phyloP scores from a whole-genome alignment of 2,888 invertebrate species.

The Drosophila stalkeri region DNA sequence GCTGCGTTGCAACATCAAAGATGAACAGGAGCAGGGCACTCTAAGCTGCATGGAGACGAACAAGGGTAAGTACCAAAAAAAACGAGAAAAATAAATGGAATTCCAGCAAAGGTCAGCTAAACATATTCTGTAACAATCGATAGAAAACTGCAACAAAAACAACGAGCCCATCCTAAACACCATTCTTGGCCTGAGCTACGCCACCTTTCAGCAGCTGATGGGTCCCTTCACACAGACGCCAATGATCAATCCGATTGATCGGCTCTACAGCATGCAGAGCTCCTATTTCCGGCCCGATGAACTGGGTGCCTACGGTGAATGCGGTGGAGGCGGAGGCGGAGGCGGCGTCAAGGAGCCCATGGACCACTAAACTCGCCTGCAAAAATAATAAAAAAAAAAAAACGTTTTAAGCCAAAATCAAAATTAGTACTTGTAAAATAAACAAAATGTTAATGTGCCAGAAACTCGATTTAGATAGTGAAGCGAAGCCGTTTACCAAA shows the following conservation, averaged over 20 bases:
- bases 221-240: conserved; percentile 85
- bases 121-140: not conserved
- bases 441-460: conserved; percentile 70
- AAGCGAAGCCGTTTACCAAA: conserved; percentile 1
- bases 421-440: conserved; percentile 82
- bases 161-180: conserved; percentile 84
- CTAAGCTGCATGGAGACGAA: conserved; percentile 84
- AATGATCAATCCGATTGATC: conserved; percentile 88
- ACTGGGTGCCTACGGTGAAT: conserved; percentile 81
- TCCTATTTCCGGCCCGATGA: conserved; percentile 88
- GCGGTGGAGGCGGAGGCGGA: conserved; percentile 63
- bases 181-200: conserved; percentile 84
- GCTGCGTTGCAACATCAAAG: conserved; percentile 81
- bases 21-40: conserved; percentile 83
- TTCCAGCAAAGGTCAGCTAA: not conserved
- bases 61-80: conserved; percentile 72
- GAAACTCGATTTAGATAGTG: conserved; percentile 31
- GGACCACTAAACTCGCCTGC: conserved; percentile 65
- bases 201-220: conserved; percentile 85
- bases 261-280: conserved; percentile 88
- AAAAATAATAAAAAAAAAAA: too few relatives aligned
- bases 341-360: conserved; percentile 70
- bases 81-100: too few relatives aligned
- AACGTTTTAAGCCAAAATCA: conserved; percentile 78
- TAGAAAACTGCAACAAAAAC: conserved; percentile 85